Evolutionary conservation across 1,140 invertebrate genomes (phyloP).

Genomic region (Anthonomus grandis): DNA sequence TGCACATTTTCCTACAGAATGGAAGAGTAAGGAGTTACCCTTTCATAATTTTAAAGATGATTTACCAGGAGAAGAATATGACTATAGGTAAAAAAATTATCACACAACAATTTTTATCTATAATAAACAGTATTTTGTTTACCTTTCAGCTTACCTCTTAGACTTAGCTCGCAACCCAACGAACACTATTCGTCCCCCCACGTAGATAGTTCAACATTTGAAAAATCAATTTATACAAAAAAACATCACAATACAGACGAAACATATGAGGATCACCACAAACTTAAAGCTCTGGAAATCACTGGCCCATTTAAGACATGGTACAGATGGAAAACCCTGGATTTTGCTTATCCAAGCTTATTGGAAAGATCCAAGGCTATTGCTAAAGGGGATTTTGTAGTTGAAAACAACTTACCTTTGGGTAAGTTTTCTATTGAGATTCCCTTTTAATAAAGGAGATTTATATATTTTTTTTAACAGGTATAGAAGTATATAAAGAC

Average conservation of each 20-base stretch:
- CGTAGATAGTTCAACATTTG: background rate
- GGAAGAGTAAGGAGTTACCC: too few species aligned
- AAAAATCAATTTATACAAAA: constrained; percentile 5
- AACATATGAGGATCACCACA: constrained; percentile 14
- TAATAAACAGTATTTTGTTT: too few species aligned
- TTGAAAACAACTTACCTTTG: constrained; percentile 69
- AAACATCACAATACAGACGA: background rate
- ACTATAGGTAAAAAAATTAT: too few species aligned
- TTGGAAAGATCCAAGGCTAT: constrained; percentile 53
- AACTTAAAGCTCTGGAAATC: constrained; percentile 23
- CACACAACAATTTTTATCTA: too few species aligned
- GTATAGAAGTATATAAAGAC: constrained; percentile 64
- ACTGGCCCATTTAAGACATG: constrained; percentile 47
- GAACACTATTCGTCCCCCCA: too few species aligned
- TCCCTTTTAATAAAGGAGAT: constrained; percentile 1
- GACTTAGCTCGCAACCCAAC: too few species aligned
- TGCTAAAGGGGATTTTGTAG: constrained; percentile 57
- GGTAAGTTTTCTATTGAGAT: constrained; percentile 18
- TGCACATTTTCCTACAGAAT: too few species aligned
- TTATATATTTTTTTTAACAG: constrained; percentile 36
- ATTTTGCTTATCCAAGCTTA: constrained; percentile 55
- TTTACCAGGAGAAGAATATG: too few species aligned
- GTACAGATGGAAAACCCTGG: constrained; percentile 58
- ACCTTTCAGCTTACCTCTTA: too few species aligned
- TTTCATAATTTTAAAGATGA: too few species aligned